A percentile compares a stretch with the other conserved stretches of the same genome.
Evolutionary conservation across 2,888 invertebrate species (phyloP).

Genomic region (Xestia sexstrigata): DNA sequence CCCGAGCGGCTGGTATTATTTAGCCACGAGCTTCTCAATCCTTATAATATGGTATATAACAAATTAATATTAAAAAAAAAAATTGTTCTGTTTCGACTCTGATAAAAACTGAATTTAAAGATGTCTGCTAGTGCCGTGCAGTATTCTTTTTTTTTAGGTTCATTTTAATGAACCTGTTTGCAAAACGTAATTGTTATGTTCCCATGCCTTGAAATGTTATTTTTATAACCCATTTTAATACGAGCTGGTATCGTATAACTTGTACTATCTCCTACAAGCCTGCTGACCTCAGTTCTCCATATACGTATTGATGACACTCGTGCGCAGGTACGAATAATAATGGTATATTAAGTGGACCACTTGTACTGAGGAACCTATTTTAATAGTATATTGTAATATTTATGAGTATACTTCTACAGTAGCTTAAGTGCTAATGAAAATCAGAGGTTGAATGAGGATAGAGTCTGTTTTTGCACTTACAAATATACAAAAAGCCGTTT

Average conservation of each 20-base stretch:
- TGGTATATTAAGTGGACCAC: conserved; percentile 52
- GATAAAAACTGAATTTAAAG: background rate
- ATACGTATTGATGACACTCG: conserved; percentile 65
- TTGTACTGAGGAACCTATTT: conserved; percentile 36
- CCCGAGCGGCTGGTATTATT: no score
- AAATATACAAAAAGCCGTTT: background rate
- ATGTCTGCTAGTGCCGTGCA: background rate
- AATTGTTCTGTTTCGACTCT: background rate
- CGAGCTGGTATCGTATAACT: conserved; percentile 25
- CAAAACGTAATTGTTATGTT: background rate
- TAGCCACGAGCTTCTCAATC: no score
- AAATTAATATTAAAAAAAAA: no score
- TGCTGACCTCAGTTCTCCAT: conserved; percentile 64
- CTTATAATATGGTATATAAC: background rate
- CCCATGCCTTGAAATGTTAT: background rate
- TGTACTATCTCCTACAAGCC: conserved; percentile 38
- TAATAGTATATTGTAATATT: conserved; percentile 29
- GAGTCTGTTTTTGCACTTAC: background rate
- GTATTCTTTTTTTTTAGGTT: background rate
- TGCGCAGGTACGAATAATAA: conserved; percentile 63
- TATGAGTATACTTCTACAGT: background rate
- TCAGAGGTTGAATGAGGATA: background rate
- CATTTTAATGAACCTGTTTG: background rate
- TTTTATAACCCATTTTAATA: background rate
- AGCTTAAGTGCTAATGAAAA: background rate